phyloP scores from a whole-genome alignment of 2,888 invertebrate genomes.

The Brachypalpus laphriformis region DNA sequence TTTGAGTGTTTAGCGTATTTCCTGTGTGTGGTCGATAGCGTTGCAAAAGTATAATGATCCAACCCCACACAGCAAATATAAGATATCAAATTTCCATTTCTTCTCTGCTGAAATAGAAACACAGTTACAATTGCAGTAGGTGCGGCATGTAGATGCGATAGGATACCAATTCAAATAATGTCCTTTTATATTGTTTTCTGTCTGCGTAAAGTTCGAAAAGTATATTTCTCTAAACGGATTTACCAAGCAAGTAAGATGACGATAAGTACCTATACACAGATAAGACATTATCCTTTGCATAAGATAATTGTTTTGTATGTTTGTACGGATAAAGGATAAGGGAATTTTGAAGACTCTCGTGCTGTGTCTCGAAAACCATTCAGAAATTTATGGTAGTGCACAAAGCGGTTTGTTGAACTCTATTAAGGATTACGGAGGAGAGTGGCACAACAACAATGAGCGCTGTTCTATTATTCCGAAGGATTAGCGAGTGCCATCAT shows the following conservation, averaged over 20 bases:
- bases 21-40: neutral
- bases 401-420: slow-evolving; percentile 56
- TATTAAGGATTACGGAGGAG: slow-evolving; percentile 48
- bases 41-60: slow-evolving; percentile 44
- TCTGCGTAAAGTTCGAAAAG: slow-evolving; percentile 10
- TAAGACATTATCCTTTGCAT: slow-evolving; percentile 55
- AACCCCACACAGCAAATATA: slow-evolving; percentile 11
- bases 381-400: slow-evolving; percentile 22
- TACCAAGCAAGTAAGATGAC: slow-evolving; percentile 25
- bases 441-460: slow-evolving; percentile 58
- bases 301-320: slow-evolving; percentile 55
- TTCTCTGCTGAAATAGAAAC: neutral
- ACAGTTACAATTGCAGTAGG: neutral
- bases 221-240: slow-evolving; percentile 54
- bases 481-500: slow-evolving; percentile 56
- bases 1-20: slow-evolving; percentile 2
- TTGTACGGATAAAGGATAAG: slow-evolving; percentile 44
- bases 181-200: neutral
- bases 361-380: neutral
- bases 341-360: slow-evolving; percentile 19
- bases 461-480: slow-evolving; percentile 49
- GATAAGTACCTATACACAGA: slow-evolving; percentile 35
- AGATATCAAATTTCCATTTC: slow-evolving; percentile 57
- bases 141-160: neutral
- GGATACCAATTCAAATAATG: slow-evolving; percentile 7